Evolutionary conservation across 2,797 vertebrate genomes (phyloP), one percentile per base, ranked within the genome.

Genomic region (Lithobates sylvaticus): DNA sequence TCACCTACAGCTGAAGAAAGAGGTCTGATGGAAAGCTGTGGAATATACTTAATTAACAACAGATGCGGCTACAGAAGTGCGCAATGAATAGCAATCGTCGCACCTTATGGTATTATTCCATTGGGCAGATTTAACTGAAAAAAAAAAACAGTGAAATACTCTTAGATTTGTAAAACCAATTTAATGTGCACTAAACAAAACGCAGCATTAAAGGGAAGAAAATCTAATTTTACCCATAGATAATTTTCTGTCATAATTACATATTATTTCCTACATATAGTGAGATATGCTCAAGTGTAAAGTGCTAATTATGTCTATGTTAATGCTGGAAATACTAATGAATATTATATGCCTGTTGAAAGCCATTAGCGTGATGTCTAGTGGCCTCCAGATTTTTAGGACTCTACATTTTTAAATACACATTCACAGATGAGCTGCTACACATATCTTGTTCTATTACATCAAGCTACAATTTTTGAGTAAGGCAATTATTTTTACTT

Each of bases 291-390:
- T 54, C 2, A 81, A 34, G 34, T 70, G 78, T 81, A 58, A 34
- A 70, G 26, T 34, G 47, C 68, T 72, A 81, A 81, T 81, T 70
- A 81, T 61, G 70, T 34, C 50, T 26, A 71, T 71, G 78, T 39
- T 81, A 72, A 72, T 81, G 68, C 54, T 23, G 32, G 10, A 72
- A 34, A 23, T 2, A 36, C 65, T 84, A 72, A 84, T 84, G 65
- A 84, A 84, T 84, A 72, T 61, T 78, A 78, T 78, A 68, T 34
- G 67, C 69, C 34, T 84, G 76, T 72, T 84, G 76, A 84, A 84
- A 78, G 26, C 61, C 75, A 84, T 84, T 84, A 78, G 68, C 72
- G 76, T 84, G 67, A 77, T 78, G 47, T 78, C 54, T 78, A 29
- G 32, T 64, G 76, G 83, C 68, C 68, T 84, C 50, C n/a, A 78